Percentiles rank a stretch among this genome's conserved stretches.
These are phyloP conservation scores for Sylvietta virens DNA, from an alignment of 2,113 vertebrate species.

Conservation along the genomic window DNA sequence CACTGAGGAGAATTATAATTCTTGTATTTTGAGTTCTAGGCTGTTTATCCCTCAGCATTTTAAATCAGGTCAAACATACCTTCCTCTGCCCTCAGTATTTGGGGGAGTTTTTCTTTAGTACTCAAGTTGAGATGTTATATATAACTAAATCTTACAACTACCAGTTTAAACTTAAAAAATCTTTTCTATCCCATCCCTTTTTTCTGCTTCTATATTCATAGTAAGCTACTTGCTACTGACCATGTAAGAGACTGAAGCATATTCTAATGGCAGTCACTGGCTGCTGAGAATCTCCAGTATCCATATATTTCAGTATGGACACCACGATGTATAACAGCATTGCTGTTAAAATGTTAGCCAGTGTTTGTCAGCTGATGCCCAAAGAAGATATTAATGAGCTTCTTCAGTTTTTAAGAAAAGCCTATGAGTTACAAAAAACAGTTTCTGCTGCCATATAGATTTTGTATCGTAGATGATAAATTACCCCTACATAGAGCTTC, in stretches of 20 bases:
- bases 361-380: neutral
- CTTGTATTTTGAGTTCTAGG: neutral
- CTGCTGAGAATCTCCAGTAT: neutral
- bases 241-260: neutral
- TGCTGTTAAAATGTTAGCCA: neutral
- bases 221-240: neutral
- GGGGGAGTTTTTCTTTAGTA: neutral
- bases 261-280: neutral
- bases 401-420: neutral
- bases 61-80: neutral
- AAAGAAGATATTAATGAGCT: neutral
- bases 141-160: neutral
- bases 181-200: neutral
- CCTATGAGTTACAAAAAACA: neutral
- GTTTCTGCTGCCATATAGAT: neutral
- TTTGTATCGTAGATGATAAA: neutral
- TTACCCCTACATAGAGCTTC: neutral
- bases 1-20: neutral
- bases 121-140: neutral
- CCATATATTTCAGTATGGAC: neutral
- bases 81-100: neutral
- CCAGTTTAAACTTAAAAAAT: neutral
- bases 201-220: neutral
- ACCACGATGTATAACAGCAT: neutral
- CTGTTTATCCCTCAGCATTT: neutral